Evolutionary conservation across 2,797 vertebrate species (phyloP).

Genomic region (Acropternis orthonyx): DNA sequence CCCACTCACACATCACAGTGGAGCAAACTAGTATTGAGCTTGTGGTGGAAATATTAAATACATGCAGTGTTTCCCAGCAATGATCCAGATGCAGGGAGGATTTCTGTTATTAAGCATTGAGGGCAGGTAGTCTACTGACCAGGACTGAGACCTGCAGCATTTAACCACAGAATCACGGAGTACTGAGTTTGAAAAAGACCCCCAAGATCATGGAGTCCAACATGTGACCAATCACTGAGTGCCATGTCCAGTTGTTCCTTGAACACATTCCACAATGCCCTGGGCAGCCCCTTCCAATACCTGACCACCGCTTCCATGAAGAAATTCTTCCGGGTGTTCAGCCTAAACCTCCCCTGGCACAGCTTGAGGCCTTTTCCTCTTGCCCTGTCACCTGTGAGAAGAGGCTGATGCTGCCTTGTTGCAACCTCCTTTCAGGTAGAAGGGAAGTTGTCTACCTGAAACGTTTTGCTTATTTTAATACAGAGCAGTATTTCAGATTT

Average conservation of each 20-base stretch:
- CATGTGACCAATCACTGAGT: neutral
- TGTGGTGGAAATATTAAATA: neutral
- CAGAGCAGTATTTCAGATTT: neutral
- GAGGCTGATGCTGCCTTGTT: neutral
- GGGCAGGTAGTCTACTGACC: neutral
- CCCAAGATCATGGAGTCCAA: neutral
- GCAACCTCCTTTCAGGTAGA: neutral
- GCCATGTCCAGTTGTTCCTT: neutral
- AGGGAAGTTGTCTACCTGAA: neutral
- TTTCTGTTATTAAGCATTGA: neutral
- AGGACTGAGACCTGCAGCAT: neutral
- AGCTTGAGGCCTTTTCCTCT: neutral
- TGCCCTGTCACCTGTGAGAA: neutral
- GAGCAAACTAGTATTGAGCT: neutral
- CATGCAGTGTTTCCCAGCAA: neutral
- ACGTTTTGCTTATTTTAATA: neutral
- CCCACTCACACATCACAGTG: neutral
- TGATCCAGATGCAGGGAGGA: neutral
- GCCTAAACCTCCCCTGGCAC: neutral
- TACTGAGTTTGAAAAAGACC: neutral
- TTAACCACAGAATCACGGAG: neutral
- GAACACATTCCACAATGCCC: neutral
- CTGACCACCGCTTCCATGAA: neutral
- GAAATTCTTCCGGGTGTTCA: neutral
- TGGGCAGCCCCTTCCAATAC: neutral